Conservation (phyloP, 2,113 vertebrate genomes). For the Sakesphorus luctuosus region DNA sequence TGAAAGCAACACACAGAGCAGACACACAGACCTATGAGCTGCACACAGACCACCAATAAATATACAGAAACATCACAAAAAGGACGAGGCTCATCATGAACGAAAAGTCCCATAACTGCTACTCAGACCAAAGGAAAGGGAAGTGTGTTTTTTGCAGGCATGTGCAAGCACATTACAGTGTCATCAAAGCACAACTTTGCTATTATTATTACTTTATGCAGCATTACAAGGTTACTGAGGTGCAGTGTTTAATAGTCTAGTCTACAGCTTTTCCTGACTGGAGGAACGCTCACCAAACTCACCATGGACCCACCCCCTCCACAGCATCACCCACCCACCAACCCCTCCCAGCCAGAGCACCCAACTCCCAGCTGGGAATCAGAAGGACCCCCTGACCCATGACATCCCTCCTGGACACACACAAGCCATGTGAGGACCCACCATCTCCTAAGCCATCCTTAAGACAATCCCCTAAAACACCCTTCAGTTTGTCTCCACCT, state of each 20-base stretch:
- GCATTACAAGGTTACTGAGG: constrained; percentile 94
- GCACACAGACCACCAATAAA: constrained; percentile 68
- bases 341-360: neutral
- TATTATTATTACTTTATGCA: constrained; percentile 88
- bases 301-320: neutral
- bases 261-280: constrained; percentile 64
- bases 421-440: neutral
- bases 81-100: constrained; percentile 62
- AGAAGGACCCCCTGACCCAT: rapidly evolving
- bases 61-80: constrained; percentile 64
- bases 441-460: neutral
- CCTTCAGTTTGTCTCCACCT: neutral
- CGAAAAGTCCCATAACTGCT: constrained; percentile 75
- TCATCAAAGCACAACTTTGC: constrained; percentile 83
- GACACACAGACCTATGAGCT: constrained; percentile 51
- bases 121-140: constrained; percentile 80
- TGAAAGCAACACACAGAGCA: constrained; percentile 58
- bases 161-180: constrained; percentile 84
- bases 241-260: constrained; percentile 85
- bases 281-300: constrained; percentile 80
- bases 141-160: constrained; percentile 80
- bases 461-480: neutral
- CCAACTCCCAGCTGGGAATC: neutral
- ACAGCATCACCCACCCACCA: neutral
- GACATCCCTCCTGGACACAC: neutral